Base-by-base conservation (phyloP, 1,140 invertebrate species). In the Zaprionus taronus region DNA sequence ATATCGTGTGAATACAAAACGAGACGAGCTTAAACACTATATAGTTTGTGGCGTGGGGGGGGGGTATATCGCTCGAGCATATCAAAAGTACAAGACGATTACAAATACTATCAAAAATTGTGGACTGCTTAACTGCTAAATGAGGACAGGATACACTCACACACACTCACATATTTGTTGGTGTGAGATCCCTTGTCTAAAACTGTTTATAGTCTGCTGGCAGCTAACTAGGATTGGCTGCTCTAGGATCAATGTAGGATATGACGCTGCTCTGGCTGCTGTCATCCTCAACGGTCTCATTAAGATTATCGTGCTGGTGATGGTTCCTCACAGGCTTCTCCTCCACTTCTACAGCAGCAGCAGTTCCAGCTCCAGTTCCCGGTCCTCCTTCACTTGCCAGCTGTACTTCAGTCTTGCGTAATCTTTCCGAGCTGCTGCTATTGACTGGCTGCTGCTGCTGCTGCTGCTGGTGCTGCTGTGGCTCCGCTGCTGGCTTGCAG, bases 211-310 rank as follows among this genome's bases (percentile, higher is more conserved):
- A 20, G 47, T 22, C 53, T 41, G 38, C 15, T 41, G 15, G 20
- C 31, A 78, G 74, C 71, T 83, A 81, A 69, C 72, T 83, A 65
- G 73, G 77, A 70, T 73, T 70, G 34, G 72, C 34, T 72, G 14
- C 85, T 76, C 83, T 90, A 57, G 91, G 86, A 77, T 93, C 92
- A 60, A 93, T 93, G 67, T 92, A 93, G 15, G 92, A 93, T 55
- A 93, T 93, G 60, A 93, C 83, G 74, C 92, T 93, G 78, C 92
- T 87, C 74, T 93, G 92, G 74, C 92, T 93, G 72, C 92, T 93
- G 17, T 93, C 92, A 55, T 93, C 92, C 57, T 92, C 91, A n/a
- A 91, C 78, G 12, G 87, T 91, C 47, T 91, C 87, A 64, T 91
- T 91, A 11, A 87, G 77, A 83, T 86, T 82, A 28, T 83, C 89